phyloP scores from a whole-genome alignment of 2,888 invertebrate species.

The Mallateleia sp. region DNA sequence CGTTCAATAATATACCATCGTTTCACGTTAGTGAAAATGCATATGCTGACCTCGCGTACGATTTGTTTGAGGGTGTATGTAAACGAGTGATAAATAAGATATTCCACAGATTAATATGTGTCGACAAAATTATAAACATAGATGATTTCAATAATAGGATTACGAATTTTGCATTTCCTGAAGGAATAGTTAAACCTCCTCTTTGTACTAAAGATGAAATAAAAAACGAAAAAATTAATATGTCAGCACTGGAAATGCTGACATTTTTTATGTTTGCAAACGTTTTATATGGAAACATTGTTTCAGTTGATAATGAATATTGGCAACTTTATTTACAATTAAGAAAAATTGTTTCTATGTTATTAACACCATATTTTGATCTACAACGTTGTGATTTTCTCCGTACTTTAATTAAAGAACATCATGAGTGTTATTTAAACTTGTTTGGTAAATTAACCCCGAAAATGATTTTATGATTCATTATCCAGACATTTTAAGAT shows the following conservation, averaged over 20 bases:
- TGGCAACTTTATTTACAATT: neutral
- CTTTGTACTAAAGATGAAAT: conserved; percentile 53
- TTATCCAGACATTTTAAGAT: conserved; percentile 28
- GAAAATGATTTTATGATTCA: conserved; percentile 45
- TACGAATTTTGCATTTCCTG: conserved; percentile 21
- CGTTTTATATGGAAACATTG: neutral
- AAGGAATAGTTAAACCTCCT: conserved; percentile 63
- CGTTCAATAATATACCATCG: conserved; percentile 38
- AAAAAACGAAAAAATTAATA: conserved; percentile 65
- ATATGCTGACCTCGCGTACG: conserved; percentile 49
- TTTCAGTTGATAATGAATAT: neutral
- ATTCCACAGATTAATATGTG: conserved; percentile 29
- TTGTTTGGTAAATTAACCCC: conserved; percentile 32
- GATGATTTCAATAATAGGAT: conserved; percentile 33
- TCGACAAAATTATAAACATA: conserved; percentile 13
- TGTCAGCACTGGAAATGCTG: conserved; percentile 63
- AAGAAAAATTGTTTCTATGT: neutral
- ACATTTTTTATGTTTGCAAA: conserved; percentile 23
- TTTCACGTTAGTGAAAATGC: conserved; percentile 49
- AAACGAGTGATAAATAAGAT: conserved; percentile 1
- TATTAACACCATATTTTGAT: neutral
- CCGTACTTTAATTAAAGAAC: neutral
- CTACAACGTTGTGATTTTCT: neutral
- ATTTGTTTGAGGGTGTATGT: conserved; percentile 56
- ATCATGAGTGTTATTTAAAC: neutral